Percentiles rank a stretch among this genome's conserved stretches.
Evolutionary conservation across 2,888 invertebrate species (phyloP).

Genomic region (Tetranychus piercei): DNA sequence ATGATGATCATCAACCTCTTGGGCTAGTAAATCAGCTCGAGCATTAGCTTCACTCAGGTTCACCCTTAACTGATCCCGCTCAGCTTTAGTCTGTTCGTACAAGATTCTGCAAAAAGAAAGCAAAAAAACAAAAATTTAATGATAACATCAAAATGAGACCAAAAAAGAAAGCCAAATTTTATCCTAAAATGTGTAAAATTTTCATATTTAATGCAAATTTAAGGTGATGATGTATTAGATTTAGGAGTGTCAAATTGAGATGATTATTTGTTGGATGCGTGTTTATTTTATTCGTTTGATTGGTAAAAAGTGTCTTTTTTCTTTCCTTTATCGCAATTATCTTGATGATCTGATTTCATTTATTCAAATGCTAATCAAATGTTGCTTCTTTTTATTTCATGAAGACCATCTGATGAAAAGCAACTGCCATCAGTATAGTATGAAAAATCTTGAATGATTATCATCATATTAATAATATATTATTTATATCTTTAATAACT

Average conservation of each 20-base stretch:
- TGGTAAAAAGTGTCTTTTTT: background rate
- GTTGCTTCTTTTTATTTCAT: too few relatives aligned
- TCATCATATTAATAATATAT: background rate
- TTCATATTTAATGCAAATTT: background rate
- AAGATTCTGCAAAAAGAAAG: constrained; percentile 32
- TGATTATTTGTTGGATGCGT: background rate
- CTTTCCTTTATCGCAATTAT: background rate
- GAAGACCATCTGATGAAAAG: too few relatives aligned
- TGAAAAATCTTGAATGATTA: background rate
- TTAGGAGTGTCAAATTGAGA: background rate
- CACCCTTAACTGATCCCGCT: constrained; percentile 57
- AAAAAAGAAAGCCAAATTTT: too few relatives aligned
- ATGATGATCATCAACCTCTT: constrained; percentile 68
- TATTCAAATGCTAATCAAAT: too few relatives aligned
- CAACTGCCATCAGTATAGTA: too few relatives aligned
- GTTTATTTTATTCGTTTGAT: background rate
- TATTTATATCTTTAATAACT: background rate
- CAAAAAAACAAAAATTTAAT: background rate
- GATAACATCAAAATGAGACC: background rate
- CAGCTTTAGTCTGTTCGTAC: constrained; percentile 49
- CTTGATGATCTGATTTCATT: background rate
- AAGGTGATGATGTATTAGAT: background rate
- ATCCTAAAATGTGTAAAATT: too few relatives aligned
- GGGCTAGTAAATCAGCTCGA: constrained; percentile 38
- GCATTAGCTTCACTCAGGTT: constrained; percentile 65